phyloP scores from a whole-genome alignment of 2,113 vertebrate genomes.

The Anarhynchus alexandrinus region DNA sequence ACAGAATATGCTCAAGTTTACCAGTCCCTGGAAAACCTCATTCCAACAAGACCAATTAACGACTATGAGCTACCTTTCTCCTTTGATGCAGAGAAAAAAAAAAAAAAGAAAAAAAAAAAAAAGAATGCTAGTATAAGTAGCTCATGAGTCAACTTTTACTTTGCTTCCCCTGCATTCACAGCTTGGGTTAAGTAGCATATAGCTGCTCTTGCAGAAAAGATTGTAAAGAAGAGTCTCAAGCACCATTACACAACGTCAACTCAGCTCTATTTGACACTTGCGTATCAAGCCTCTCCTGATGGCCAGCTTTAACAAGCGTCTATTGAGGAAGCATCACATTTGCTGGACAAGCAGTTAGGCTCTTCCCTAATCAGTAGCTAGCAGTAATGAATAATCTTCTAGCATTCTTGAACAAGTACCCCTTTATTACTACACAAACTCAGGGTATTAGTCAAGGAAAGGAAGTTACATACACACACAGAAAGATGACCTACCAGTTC shows the following conservation, averaged over 20 bases:
- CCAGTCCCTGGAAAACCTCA: neutral
- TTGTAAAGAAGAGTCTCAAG: neutral
- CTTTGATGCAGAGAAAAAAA: neutral
- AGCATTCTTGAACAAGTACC: neutral
- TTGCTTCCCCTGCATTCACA: neutral
- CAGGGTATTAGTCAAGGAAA: neutral
- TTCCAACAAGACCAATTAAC: neutral
- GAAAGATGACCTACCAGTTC: conserved; percentile 86
- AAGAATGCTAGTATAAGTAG: neutral
- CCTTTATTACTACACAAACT: neutral
- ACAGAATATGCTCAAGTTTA: neutral
- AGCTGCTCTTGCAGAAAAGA: neutral
- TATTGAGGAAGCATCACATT: neutral
- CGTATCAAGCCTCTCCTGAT: neutral
- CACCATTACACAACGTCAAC: neutral
- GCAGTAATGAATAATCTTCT: neutral
- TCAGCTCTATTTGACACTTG: neutral
- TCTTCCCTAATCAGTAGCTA: neutral
- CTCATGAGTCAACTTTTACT: neutral
- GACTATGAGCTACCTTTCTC: neutral
- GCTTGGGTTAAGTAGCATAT: neutral
- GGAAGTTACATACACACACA: neutral
- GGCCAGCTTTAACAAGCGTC: neutral
- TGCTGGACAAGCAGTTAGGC: neutral
- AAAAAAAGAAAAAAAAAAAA: neutral